Percentiles rank a stretch among this genome's conserved stretches.
Evolutionary conservation across 2,888 invertebrate genomes (phyloP).

Genomic region (Nymphalis polychloros): DNA sequence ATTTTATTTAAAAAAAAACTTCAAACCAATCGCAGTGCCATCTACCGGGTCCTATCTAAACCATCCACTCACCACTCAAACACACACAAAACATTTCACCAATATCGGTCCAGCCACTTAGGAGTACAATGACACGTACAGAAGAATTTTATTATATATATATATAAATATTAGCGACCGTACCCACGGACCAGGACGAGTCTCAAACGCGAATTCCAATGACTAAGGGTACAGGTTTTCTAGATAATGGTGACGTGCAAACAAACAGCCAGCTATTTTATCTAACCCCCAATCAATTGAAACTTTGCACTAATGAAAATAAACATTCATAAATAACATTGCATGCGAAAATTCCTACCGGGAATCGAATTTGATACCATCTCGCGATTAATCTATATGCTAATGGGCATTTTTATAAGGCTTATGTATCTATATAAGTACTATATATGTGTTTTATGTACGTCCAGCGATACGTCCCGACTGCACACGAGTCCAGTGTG

Average conservation of each 20-base stretch:
- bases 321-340: conserved; percentile 26
- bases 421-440: neutral
- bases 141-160: no score
- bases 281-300: conserved; percentile 18
- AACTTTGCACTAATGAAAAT: conserved; percentile 31
- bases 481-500: no score
- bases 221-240: conserved; percentile 4
- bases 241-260: conserved; percentile 23
- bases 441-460: no score
- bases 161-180: neutral
- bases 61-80: no score
- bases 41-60: no score
- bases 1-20: no score
- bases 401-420: conserved; percentile 1
- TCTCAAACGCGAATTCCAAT: conserved; percentile 4
- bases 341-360: conserved; percentile 8
- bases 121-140: no score
- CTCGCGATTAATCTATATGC: conserved; percentile 10
- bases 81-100: no score
- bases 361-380: conserved; percentile 10
- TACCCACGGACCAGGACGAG: neutral
- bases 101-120: no score
- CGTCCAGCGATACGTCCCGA: no score
- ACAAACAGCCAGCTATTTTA: conserved; percentile 25
- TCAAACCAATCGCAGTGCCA: no score